Evolutionary conservation across 2,888 invertebrate genomes (phyloP).

Genomic region (Protonemura montana): DNA sequence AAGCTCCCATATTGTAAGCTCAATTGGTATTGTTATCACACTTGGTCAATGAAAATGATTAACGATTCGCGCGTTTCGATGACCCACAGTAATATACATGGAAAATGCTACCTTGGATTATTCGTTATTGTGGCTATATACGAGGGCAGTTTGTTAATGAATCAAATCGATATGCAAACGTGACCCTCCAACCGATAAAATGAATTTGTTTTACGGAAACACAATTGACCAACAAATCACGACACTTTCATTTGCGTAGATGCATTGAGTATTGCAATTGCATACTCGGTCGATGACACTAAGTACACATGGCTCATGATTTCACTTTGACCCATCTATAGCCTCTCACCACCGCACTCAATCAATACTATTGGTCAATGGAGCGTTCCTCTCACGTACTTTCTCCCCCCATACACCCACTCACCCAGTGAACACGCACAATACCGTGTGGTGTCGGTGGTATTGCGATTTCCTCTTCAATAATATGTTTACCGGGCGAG

Average conservation of each 20-base stretch:
- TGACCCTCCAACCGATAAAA: neutral
- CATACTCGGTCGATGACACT: neutral
- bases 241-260: neutral
- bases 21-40: neutral
- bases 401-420: neutral
- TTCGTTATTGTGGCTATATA: neutral
- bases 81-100: neutral
- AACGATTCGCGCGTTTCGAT: neutral
- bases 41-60: neutral
- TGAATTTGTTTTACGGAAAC: neutral
- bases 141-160: neutral
- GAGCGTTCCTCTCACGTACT: neutral
- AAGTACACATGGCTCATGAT: neutral
- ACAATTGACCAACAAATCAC: neutral
- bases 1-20: neutral
- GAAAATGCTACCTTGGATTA: neutral
- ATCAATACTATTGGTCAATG: slow-evolving; percentile 7
- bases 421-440: neutral
- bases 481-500: neutral
- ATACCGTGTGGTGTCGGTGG: neutral
- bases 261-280: neutral
- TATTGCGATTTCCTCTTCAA: neutral
- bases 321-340: neutral
- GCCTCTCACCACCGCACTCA: neutral
- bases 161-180: neutral